Base-by-base conservation (phyloP, 2,888 invertebrate species). In the Stratiomys singularior region DNA sequence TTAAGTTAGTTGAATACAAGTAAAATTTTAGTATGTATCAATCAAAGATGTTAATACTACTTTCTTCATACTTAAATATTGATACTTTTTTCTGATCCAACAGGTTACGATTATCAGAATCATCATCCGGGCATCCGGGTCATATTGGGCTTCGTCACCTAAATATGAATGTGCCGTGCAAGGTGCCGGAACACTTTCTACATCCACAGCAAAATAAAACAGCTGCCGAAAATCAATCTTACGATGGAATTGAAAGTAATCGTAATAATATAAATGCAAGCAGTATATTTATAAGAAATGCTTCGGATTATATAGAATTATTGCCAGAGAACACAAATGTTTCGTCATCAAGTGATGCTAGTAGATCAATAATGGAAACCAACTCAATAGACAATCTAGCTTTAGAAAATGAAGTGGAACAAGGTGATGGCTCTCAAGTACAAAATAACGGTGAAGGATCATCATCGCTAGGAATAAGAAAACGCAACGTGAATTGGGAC, bases 401-500 rank as follows among this genome's bases (percentile, higher is more conserved):
- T 64, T n/a, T 64, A 76, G 60, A 44, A 0, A 46, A 44, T 21
- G 21, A 18, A 37, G 23, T 23, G 3, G 58, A 74, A 9, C 64
- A 63, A 27, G 21, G 28, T 21, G 15, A 23, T 60, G 1, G 11
- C n/a, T 9, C 64, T 18, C 46, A 64, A 64, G 76, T 58, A 63
- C 76, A 76, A 76, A 64, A 2, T 25, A 13, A 23, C 18, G 63
- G 15, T 28, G 74, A 64, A 47, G 46, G 11, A 27, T 47, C 21
- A 15, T 25, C 63, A 47, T 13, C 47, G 21, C 7, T 25, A 30
- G 83, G 82, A n/a, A 83, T 81, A 60, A 85, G 85, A 79, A 87
- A 87, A 78, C 85, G 87, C 1, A 87, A 86, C 80, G 87, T 87
- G 15, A 86, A 87, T 80, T 87, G 87, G 87, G 85, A 87, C 47